These are phyloP conservation scores for Camponotus fellah DNA, from an alignment of 2,888 invertebrate species.

Conservation along the genomic window DNA sequence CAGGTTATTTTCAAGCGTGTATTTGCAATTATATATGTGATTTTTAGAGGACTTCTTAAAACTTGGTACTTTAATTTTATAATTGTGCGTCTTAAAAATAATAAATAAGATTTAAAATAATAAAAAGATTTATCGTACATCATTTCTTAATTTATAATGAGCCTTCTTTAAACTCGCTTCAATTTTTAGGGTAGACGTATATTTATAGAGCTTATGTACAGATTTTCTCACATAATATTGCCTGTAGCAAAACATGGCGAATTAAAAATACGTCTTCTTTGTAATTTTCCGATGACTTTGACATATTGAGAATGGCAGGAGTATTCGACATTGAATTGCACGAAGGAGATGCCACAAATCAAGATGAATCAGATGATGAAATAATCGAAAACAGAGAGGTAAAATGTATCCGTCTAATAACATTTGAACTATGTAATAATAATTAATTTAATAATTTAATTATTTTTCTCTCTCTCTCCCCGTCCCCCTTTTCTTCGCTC, in stretches of 20 bases:
- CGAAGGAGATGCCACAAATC: constrained; percentile 89
- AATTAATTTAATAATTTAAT: too few species aligned
- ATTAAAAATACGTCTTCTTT: not conserved
- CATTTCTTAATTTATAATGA: constrained; percentile 6
- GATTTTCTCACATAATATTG: not conserved
- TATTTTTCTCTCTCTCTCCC: too few species aligned
- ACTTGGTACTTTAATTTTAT: not conserved
- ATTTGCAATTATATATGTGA: constrained; percentile 38
- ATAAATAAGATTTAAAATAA: not conserved
- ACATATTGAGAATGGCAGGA: constrained; percentile 90
- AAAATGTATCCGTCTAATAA: constrained; percentile 77
- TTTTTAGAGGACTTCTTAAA: not conserved
- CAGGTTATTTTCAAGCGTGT: constrained; percentile 3
- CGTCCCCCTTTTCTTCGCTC: too few species aligned
- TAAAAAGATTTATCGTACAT: not conserved
- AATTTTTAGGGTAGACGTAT: not conserved
- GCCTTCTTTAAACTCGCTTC: not conserved
- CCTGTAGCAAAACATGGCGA: not conserved
- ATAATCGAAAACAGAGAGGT: constrained; percentile 96
- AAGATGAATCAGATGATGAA: constrained; percentile 95
- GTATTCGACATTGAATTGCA: constrained; percentile 97
- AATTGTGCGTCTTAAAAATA: not conserved
- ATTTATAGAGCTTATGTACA: not conserved
- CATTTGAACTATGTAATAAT: not conserved
- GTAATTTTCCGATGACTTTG: constrained; percentile 52